Conservation (phyloP, 2,888 invertebrate species). For the Neria commutata region DNA sequence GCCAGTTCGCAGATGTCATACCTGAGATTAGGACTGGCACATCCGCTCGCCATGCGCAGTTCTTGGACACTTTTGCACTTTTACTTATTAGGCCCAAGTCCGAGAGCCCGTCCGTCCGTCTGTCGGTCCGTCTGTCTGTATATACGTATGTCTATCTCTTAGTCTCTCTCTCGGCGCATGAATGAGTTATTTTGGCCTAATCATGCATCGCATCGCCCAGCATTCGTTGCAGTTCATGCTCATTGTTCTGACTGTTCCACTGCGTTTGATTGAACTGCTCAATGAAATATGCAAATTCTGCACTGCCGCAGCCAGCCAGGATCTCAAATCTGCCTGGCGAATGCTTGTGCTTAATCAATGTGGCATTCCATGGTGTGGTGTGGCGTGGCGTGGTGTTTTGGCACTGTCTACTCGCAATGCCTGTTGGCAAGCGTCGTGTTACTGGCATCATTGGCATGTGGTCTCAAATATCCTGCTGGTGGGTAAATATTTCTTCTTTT, state of each 20-base stretch:
- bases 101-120: neutral
- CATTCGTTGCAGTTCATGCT: neutral
- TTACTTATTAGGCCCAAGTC: no score
- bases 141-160: no score
- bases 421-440: neutral
- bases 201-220: neutral
- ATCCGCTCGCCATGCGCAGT: neutral
- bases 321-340: slow-evolving; percentile 17
- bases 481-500: slow-evolving; percentile 57
- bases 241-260: slow-evolving; percentile 45
- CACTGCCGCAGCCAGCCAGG: slow-evolving; percentile 27
- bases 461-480: slow-evolving; percentile 60
- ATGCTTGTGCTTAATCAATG: slow-evolving; percentile 45
- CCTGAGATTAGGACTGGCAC: slow-evolving; percentile 42
- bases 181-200: slow-evolving; percentile 54
- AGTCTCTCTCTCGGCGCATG: slow-evolving; percentile 47
- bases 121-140: neutral
- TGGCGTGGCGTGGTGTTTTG: slow-evolving; percentile 1
- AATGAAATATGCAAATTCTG: slow-evolving; percentile 60
- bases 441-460: slow-evolving; percentile 18
- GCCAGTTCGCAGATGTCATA: slow-evolving; percentile 41
- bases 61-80: neutral
- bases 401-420: neutral
- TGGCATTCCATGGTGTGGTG: slow-evolving; percentile 12
- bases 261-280: slow-evolving; percentile 57